Evolutionary conservation across 2,113 vertebrate genomes (phyloP).

Genomic region (Uropsilus gracilis): DNA sequence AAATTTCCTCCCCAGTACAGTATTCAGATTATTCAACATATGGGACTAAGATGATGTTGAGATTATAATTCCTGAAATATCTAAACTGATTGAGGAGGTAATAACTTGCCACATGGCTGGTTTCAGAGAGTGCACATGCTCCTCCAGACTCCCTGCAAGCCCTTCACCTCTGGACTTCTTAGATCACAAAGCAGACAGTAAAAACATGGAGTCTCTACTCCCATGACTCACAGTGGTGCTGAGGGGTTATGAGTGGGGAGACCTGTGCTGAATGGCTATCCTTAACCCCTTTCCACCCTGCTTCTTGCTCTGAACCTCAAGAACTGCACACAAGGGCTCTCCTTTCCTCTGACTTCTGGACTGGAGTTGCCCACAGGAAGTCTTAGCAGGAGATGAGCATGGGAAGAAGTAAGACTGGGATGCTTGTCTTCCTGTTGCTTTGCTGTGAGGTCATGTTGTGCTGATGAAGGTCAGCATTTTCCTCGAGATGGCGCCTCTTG

Average conservation of each 20-base stretch:
- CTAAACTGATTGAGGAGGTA: not conserved
- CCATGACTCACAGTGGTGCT: accelerated
- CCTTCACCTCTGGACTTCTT: not conserved
- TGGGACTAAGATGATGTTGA: not conserved
- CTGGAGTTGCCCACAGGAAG: not conserved
- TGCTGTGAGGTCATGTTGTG: not conserved
- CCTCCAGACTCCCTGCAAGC: not conserved
- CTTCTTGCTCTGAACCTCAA: not conserved
- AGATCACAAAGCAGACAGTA: not conserved
- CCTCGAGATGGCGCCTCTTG: not conserved
- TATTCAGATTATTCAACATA: not conserved
- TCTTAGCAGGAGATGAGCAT: not conserved
- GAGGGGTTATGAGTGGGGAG: not conserved
- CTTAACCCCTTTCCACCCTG: not conserved
- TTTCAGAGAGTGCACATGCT: not conserved
- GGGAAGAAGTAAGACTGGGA: too few species aligned
- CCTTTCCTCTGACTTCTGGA: not conserved
- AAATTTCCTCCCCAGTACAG: not conserved
- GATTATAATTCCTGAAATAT: not conserved
- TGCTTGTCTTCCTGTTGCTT: not conserved
- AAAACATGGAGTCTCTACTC: not conserved
- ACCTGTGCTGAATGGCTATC: too few species aligned
- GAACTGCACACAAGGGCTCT: not conserved
- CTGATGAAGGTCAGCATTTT: not conserved
- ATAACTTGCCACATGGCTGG: not conserved